Percentiles rank a stretch among this genome's conserved stretches.
Conservation (phyloP, 2,797 vertebrate species). For the Aeoliscus strigatus region DNA sequence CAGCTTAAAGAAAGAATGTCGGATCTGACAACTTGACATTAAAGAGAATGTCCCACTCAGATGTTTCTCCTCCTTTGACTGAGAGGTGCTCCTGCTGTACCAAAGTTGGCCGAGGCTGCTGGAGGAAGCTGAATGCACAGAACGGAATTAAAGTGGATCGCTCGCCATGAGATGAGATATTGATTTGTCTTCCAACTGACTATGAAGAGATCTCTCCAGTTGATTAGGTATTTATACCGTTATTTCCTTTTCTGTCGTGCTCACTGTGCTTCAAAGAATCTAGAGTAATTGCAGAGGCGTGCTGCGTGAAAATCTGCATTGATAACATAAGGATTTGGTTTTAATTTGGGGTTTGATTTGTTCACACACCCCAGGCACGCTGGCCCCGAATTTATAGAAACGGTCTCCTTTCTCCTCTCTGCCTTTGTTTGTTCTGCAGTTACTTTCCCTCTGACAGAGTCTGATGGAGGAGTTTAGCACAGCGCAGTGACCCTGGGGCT, state of each 20-base stretch:
- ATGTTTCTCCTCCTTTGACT: constrained; percentile 48
- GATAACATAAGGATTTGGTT: constrained; percentile 8
- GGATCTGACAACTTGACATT: constrained; percentile 58
- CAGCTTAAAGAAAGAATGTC: constrained; percentile 57
- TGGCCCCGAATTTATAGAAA: too few species aligned
- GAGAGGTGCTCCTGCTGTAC: constrained; percentile 34
- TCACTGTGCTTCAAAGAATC: too few species aligned
- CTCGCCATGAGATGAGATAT: constrained; percentile 59
- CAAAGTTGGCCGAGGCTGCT: too few species aligned
- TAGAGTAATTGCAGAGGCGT: constrained; percentile 13
- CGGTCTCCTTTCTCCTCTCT: constrained; percentile 2
- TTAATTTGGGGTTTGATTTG: too few species aligned
- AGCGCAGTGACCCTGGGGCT: constrained; percentile 36
- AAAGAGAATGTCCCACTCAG: constrained; percentile 49
- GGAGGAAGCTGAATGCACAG: constrained; percentile 14
- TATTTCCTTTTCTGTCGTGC: constrained; percentile 11
- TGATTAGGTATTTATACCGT: constrained; percentile 38
- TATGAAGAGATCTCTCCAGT: constrained; percentile 35
- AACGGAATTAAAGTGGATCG: constrained; percentile 46
- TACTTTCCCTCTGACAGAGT: constrained; percentile 27
- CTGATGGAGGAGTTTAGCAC: constrained; percentile 38
- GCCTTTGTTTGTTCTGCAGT: constrained; percentile 1
- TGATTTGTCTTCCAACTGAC: constrained; percentile 42
- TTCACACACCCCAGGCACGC: too few species aligned
- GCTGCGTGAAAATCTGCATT: constrained; percentile 24